Evolutionary conservation across 1,140 invertebrate genomes (phyloP).

Genomic region (Drosophila bocqueti): DNA sequence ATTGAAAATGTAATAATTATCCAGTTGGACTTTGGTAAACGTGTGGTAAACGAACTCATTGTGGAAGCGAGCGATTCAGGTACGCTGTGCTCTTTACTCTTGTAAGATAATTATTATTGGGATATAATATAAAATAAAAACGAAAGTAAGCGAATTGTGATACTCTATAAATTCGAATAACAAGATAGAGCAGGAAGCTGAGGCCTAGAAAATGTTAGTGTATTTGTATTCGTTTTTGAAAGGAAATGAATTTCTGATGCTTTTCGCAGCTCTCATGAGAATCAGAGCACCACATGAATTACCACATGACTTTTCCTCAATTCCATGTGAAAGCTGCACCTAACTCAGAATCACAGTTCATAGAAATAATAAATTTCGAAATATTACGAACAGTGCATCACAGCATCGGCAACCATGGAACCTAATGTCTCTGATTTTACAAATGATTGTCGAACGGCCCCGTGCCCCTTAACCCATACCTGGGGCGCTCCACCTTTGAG

Average conservation of each 20-base stretch:
- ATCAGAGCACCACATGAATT: no score
- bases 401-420: slow-evolving; percentile 26
- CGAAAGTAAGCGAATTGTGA: no score
- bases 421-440: slow-evolving; percentile 78
- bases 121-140: not conserved
- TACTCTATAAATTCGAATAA: no score
- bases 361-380: not conserved
- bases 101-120: not conserved
- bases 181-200: no score
- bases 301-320: not conserved
- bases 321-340: not conserved
- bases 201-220: no score
- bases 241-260: no score
- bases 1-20: not conserved
- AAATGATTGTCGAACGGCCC: slow-evolving; percentile 66
- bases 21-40: no score
- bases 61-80: not conserved
- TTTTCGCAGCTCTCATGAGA: no score
- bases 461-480: slow-evolving; percentile 20
- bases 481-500: slow-evolving; percentile 25
- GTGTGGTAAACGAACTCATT: not conserved
- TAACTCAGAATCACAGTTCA: not conserved
- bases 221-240: no score
- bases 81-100: not conserved
- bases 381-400: slow-evolving; percentile 1